Evolutionary conservation across 2,888 invertebrate species (phyloP).

Genomic region (Hanleya hanleyi): DNA sequence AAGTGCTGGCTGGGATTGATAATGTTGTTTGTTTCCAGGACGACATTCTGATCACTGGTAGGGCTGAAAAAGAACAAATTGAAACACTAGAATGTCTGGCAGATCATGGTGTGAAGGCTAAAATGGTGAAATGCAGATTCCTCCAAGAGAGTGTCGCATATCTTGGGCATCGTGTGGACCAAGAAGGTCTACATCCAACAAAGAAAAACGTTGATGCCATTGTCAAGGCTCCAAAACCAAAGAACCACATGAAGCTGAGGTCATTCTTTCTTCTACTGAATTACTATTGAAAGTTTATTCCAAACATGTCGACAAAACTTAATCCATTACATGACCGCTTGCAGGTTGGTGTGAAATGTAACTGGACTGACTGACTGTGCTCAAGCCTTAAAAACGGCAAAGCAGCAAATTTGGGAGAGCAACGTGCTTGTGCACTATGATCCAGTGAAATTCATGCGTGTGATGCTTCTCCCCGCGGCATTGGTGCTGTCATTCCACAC

Average conservation of each 20-base stretch:
- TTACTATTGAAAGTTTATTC: slow-evolving; percentile 21
- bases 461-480: slow-evolving; percentile 44
- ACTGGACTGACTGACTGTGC: slow-evolving; percentile 14
- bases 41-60: too few relatives aligned
- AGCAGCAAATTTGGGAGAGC: slow-evolving; percentile 5
- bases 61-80: not conserved
- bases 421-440: slow-evolving; percentile 22
- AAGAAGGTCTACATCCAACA: not conserved
- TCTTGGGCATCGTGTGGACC: not conserved
- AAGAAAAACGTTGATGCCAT: not conserved
- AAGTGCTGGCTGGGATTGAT: not conserved
- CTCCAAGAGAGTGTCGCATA: not conserved
- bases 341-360: slow-evolving; percentile 11
- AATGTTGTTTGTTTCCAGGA: not conserved
- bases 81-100: not conserved
- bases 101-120: not conserved
- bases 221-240: not conserved
- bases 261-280: slow-evolving; percentile 26
- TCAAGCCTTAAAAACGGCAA: slow-evolving; percentile 14
- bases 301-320: slow-evolving; percentile 16
- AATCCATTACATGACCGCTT: slow-evolving; percentile 24
- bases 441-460: slow-evolving; percentile 38
- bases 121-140: too few relatives aligned
- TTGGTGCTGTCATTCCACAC: slow-evolving; percentile 45
- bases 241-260: not conserved